Evolutionary conservation across 2,113 vertebrate genomes (phyloP).

Genomic region (Poecilia latipinna): DNA sequence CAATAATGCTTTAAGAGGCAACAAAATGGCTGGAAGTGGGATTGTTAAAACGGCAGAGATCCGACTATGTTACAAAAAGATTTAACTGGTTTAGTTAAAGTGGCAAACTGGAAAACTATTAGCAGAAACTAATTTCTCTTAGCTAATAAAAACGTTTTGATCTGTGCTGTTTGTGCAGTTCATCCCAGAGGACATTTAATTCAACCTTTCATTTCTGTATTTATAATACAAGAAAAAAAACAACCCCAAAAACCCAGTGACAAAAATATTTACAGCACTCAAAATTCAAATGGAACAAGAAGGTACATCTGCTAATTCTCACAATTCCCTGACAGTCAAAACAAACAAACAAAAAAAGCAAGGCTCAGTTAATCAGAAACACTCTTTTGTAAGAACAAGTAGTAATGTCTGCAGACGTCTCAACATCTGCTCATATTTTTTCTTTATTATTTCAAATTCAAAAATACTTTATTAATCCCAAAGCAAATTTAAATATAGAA

Average conservation of each 20-base stretch:
- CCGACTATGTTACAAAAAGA: no score
- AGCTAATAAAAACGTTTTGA: neutral
- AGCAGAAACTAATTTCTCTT: no score
- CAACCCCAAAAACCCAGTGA: neutral
- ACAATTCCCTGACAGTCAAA: no score
- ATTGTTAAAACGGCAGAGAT: no score
- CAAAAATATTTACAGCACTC: neutral
- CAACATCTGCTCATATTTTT: neutral
- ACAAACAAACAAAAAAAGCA: neutral
- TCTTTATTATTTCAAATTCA: no score
- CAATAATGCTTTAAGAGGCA: no score
- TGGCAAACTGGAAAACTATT: neutral
- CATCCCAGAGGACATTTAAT: neutral
- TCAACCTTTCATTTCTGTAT: neutral
- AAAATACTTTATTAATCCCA: no score
- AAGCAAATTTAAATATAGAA: no score
- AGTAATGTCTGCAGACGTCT: neutral
- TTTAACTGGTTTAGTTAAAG: neutral
- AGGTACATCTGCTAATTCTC: neutral
- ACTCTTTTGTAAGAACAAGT: neutral
- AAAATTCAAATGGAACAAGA: neutral
- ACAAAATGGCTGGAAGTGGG: no score
- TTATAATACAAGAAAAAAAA: neutral
- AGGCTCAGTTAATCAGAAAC: neutral
- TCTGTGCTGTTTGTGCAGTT: neutral